These are phyloP conservation scores for Diaperis boleti DNA, from an alignment of 2,888 invertebrate genomes.

Conservation along the genomic window DNA sequence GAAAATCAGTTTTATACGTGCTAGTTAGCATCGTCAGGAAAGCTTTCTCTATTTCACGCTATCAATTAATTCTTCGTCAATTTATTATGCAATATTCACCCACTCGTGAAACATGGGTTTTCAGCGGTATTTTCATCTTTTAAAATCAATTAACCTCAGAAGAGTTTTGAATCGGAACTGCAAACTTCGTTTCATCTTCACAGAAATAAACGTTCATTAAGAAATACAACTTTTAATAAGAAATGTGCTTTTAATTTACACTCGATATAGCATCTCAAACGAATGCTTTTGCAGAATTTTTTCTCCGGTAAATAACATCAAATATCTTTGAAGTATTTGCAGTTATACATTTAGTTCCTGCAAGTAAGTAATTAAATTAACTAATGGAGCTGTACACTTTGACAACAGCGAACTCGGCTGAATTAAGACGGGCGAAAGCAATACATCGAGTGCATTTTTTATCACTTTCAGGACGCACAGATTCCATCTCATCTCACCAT, in stretches of 20 bases:
- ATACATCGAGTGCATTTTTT: neutral
- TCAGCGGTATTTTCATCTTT: slow-evolving; percentile 1
- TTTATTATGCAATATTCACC: neutral
- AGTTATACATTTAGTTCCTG: slow-evolving; percentile 20
- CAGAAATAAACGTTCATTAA: slow-evolving; percentile 23
- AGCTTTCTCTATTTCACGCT: no score
- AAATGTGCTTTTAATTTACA: slow-evolving; percentile 22
- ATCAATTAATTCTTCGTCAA: no score
- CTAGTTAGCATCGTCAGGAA: no score
- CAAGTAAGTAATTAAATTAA: slow-evolving; percentile 26
- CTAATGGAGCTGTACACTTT: slow-evolving; percentile 21
- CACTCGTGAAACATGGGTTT: neutral
- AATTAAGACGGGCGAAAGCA: slow-evolving; percentile 6
- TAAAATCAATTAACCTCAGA: slow-evolving; percentile 12
- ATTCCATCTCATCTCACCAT: no score
- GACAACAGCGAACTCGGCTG: slow-evolving; percentile 3
- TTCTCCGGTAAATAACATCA: slow-evolving; percentile 19
- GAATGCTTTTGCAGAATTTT: slow-evolving; percentile 13
- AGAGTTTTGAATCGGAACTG: slow-evolving; percentile 2
- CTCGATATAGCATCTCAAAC: slow-evolving; percentile 23
- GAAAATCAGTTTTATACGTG: no score
- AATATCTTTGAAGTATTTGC: slow-evolving; percentile 25
- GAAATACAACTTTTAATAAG: slow-evolving; percentile 25
- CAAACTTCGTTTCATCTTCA: slow-evolving; percentile 21
- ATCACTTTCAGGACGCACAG: neutral